phyloP scores from a whole-genome alignment of 1,140 invertebrate genomes.

The Drosophila leontia region DNA sequence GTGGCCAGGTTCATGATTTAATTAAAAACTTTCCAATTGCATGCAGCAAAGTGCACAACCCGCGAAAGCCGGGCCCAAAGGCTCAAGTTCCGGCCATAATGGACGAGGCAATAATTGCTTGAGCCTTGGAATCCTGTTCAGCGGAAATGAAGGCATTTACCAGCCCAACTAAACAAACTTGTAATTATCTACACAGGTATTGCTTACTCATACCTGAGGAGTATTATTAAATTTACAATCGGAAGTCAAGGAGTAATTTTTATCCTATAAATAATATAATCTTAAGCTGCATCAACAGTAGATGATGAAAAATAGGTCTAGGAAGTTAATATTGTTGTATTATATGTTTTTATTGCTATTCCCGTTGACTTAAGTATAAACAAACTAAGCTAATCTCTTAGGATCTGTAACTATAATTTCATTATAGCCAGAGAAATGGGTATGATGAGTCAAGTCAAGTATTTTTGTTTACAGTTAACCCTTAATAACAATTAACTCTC shows the following conservation, averaged over 20 bases:
- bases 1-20: constrained; percentile 65
- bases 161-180: not conserved
- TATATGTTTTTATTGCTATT: no score
- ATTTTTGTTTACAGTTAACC: no score
- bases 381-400: no score
- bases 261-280: not conserved
- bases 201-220: not conserved
- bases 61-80: constrained; percentile 9
- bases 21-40: constrained; percentile 67
- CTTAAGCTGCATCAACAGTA: no score
- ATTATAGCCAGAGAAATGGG: no score
- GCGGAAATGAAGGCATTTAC: constrained; percentile 10
- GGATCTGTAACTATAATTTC: no score
- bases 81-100: constrained; percentile 4
- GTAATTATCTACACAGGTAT: not conserved
- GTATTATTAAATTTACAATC: no score
- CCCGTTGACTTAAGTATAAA: no score
- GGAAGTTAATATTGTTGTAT: no score
- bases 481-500: no score
- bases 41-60: constrained; percentile 49
- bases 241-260: not conserved
- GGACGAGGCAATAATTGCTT: not conserved
- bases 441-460: no score
- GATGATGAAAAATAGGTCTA: no score
- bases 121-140: not conserved